phyloP scores from a whole-genome alignment of 2,797 vertebrate genomes.

The Limnodromus scolopaceus region DNA sequence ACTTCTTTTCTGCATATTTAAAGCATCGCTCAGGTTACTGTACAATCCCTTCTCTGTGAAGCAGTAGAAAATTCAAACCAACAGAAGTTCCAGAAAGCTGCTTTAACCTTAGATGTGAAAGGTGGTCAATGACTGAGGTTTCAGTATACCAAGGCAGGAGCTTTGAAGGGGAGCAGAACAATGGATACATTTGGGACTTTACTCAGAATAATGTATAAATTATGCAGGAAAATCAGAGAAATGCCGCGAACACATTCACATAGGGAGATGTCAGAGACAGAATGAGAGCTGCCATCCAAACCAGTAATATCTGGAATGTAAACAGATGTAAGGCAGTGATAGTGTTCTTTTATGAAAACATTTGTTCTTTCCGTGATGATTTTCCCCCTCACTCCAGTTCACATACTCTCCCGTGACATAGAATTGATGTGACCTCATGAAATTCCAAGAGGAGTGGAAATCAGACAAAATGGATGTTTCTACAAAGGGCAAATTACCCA shows the following conservation, averaged over 20 bases:
- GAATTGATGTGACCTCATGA: constrained; percentile 7
- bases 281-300: background rate
- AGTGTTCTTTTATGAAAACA: background rate
- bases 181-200: background rate
- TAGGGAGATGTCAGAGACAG: background rate
- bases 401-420: background rate
- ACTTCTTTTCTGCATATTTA: background rate
- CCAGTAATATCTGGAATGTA: background rate
- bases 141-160: background rate
- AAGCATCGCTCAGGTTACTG: background rate
- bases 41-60: background rate
- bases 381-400: background rate
- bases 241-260: background rate
- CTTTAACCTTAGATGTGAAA: background rate
- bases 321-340: background rate
- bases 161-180: background rate
- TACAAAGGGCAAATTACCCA: background rate
- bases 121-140: background rate
- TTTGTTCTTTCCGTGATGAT: background rate
- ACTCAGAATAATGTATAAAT: background rate
- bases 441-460: constrained; percentile 14
- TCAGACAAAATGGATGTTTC: background rate
- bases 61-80: background rate
- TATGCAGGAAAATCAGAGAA: background rate
- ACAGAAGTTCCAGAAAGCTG: background rate